Evolutionary conservation across 2,113 vertebrate genomes (phyloP).

Genomic region (Pandion haliaetus): DNA sequence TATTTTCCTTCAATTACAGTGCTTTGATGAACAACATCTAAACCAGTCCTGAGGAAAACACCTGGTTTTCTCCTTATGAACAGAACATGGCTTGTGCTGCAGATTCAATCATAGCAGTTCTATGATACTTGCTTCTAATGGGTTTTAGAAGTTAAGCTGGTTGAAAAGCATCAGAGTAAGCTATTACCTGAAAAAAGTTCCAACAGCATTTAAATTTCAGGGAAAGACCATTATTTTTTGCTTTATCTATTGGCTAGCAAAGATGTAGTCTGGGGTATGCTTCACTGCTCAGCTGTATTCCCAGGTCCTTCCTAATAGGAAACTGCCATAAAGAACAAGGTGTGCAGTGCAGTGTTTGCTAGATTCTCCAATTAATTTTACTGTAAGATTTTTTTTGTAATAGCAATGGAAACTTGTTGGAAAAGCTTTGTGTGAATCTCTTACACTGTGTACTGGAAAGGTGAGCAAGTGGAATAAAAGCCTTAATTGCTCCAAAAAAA

Average conservation of each 20-base stretch:
- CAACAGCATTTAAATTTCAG: neutral
- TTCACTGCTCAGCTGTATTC: neutral
- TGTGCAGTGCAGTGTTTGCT: neutral
- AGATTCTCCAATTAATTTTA: neutral
- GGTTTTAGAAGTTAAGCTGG: neutral
- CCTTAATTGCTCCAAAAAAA: neutral
- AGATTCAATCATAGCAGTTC: neutral
- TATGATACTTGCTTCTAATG: neutral
- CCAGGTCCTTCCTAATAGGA: neutral
- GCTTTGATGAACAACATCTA: neutral
- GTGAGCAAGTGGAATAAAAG: neutral
- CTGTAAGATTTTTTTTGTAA: neutral
- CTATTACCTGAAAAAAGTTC: neutral
- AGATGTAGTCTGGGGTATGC: neutral
- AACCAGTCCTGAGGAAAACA: neutral
- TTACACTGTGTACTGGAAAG: neutral
- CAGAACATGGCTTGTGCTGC: fast-evolving
- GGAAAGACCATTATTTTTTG: neutral
- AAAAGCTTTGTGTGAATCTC: neutral
- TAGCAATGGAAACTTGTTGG: neutral
- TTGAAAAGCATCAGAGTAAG: neutral
- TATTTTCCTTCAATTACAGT: neutral
- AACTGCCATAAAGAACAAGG: neutral
- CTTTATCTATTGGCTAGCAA: neutral
- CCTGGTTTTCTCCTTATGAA: neutral